Conservation (phyloP, 2,888 invertebrate genomes). For the Temnothorax unifasciatus region DNA sequence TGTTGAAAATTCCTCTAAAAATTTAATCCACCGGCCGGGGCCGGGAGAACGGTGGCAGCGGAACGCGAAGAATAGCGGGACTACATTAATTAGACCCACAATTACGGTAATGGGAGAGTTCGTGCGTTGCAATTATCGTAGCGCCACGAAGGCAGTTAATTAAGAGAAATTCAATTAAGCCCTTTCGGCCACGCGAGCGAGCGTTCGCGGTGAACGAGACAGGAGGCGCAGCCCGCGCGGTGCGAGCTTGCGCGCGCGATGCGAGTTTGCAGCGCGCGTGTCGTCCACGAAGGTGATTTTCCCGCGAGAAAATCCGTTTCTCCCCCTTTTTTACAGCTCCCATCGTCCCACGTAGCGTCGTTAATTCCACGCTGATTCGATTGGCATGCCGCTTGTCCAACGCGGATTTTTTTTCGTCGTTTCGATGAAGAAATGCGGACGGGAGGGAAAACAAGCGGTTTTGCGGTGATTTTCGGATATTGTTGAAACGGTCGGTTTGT, state of each 20-base stretch:
- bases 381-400: constrained; percentile 36
- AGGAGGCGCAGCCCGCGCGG: not conserved
- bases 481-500: constrained; percentile 12
- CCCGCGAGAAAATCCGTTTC: constrained; percentile 44
- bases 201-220: constrained; percentile 22
- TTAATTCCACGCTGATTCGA: constrained; percentile 56
- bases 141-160: constrained; percentile 76
- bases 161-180: constrained; percentile 80
- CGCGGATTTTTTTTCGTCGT: constrained; percentile 29
- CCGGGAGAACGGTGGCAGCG: constrained; percentile 29
- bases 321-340: constrained; percentile 25
- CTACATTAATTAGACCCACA: constrained; percentile 78
- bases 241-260: not conserved
- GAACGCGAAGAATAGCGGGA: constrained; percentile 63
- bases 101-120: constrained; percentile 79
- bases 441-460: constrained; percentile 13
- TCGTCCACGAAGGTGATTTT: constrained; percentile 45
- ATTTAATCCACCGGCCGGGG: constrained; percentile 64
- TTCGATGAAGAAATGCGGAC: not conserved
- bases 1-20: constrained; percentile 64
- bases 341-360: constrained; percentile 10
- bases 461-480: constrained; percentile 36
- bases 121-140: constrained; percentile 78
- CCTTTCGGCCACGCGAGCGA: constrained; percentile 69
- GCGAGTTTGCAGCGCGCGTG: constrained; percentile 42